Evolutionary conservation across 2,797 vertebrate genomes (phyloP), one percentile per base, ranked within the genome.

Genomic region (Notolepis coatsorum): DNA sequence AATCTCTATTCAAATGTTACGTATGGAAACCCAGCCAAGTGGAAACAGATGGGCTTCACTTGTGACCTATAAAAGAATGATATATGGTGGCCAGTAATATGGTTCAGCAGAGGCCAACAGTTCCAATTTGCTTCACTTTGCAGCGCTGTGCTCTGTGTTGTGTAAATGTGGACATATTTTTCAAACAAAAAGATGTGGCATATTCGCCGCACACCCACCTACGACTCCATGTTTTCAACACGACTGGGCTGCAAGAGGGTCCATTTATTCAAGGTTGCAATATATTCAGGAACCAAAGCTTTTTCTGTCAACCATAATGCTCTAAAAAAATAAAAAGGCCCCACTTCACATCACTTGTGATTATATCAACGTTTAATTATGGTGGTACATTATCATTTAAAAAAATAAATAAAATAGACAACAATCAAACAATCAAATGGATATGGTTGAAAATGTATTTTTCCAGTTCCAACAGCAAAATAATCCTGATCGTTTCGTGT

Each of bases 11-110:
- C 94, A 94, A 93, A 94, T 95, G 93, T 93, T 95, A 91, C 91
- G 82, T 93, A 93, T 93, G 93, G 93, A 95, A 94, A 95, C 93
- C 92, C 94, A 92, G 93, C 90, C 94, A 94, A 98, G 95, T 93
- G 94, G 94, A 98, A 97, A 95, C 96, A 98, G 94, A 98, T 98
- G 96, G 96, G 91, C 87, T 89, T 92, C 92, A 94, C 94, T 94
- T 90, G 86, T 93, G 92, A 95, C 93, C 92, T 93, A 94, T 97
- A 95, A 96, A 95, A 92, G 93, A 95, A 94, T 97, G 95, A 97
- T 96, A 93, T 95, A 96, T 94, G 94, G 93, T 95, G 95, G 89
- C 88, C 89, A 89, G 91, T 93, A 96, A 96, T 95, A 93, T 87
- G 92, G 92, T 94, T 94, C 92, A 96, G 90, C 93, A 91, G 93